Conservation (phyloP, 2,888 invertebrate genomes). For the Bellardia bayeri region DNA sequence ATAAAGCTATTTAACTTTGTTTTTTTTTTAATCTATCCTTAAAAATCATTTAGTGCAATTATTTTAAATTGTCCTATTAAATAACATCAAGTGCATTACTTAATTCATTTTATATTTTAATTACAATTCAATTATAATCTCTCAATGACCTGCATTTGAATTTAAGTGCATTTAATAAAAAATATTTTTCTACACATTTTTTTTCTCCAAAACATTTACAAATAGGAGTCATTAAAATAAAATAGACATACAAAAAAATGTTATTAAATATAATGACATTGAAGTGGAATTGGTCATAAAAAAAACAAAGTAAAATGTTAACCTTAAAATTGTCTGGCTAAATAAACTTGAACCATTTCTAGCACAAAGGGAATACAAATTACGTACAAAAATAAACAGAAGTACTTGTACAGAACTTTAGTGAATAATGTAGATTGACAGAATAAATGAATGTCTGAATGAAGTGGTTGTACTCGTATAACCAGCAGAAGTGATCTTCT, state of each 20-base stretch:
- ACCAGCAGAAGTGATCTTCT: background rate
- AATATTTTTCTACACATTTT: background rate
- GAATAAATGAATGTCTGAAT: background rate
- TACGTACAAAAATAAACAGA: background rate
- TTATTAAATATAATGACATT: background rate
- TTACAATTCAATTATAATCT: background rate
- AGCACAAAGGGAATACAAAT: background rate
- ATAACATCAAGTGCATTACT: background rate
- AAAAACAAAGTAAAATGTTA: background rate
- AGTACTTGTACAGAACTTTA: background rate
- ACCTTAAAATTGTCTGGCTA: slow-evolving; percentile 14
- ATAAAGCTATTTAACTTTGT: background rate
- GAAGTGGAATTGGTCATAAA: background rate
- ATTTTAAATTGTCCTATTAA: slow-evolving; percentile 9
- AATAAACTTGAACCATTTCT: slow-evolving; percentile 33
- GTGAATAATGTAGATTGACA: background rate
- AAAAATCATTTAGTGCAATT: background rate
- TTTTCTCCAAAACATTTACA: background rate
- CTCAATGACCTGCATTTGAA: background rate
- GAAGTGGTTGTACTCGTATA: background rate
- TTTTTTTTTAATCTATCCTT: background rate
- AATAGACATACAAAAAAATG: background rate
- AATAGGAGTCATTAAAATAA: background rate
- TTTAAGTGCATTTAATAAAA: slow-evolving; percentile 1
- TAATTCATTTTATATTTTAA: background rate